These are phyloP conservation scores for Lasioglossum leucozonium DNA, from an alignment of 2,888 invertebrate species.

Conservation along the genomic window DNA sequence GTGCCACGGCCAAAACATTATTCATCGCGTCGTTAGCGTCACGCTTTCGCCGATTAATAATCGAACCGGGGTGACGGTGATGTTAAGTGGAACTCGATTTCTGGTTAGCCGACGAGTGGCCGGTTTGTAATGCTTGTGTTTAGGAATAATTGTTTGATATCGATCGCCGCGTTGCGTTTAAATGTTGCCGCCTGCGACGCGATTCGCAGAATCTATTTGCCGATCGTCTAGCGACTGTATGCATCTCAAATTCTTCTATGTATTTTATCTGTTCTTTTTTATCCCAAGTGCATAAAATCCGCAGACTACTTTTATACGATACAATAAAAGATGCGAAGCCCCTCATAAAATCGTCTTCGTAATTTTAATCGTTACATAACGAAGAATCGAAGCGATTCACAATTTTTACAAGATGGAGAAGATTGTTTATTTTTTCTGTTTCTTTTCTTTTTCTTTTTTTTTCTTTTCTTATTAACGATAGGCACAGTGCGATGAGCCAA, in stretches of 20 bases:
- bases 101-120: conserved; percentile 9
- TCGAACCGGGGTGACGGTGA: neutral
- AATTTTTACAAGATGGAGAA: neutral
- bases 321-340: no score
- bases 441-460: neutral
- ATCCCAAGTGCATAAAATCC: no score
- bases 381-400: neutral
- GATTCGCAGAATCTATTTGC: neutral
- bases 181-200: neutral
- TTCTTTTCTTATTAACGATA: neutral
- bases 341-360: neutral
- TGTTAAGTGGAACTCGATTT: conserved; percentile 25
- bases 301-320: no score
- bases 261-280: no score
- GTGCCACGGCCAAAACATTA: conserved; percentile 1
- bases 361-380: neutral
- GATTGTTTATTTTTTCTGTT: neutral
- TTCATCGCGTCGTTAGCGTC: conserved; percentile 25
- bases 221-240: no score
- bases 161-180: neutral
- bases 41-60: conserved; percentile 22
- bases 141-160: conserved; percentile 13
- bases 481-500: neutral
- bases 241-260: no score
- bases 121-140: conserved; percentile 5